Base-by-base conservation (phyloP, 2,888 invertebrate species). In the Nycteola revayana region DNA sequence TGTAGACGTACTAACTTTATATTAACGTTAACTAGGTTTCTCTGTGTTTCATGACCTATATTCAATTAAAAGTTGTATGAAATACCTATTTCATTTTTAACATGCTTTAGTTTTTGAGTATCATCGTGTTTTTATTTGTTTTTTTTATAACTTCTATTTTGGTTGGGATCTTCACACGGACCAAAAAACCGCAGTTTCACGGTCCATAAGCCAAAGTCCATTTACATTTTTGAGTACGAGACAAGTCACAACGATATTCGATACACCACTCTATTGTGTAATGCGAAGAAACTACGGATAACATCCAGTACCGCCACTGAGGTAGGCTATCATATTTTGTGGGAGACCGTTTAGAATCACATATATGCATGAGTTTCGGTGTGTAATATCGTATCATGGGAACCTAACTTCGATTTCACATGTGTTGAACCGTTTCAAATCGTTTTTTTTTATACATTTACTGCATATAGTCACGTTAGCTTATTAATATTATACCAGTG, bases 371-470 rank as follows among this genome's bases (percentile, higher is more conserved):
- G 58, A 57, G 63, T 71, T 71, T 64, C 68, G 68, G 74, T 54
- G 68, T 73, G 69, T 66, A 75, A 68, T 68, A 66, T 65, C 50
- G 55, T 71, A 73, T 71, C 72, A 76, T 78, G 75, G 74, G 76
- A 78, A 79, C 61, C 50, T 49, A 60, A 68, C 63, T 72, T 67
- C 51, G 68, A 73, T 78, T 77, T 69, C 66, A 70, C 70, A 69
- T 70, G 66, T 14, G 14, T 14, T 73, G 70, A 72, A 67, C 60
- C 54, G 60, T 14, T 14, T 14, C 14, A 57, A 62, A 60, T 53
- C 57, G 56, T 54, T 58, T 59, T 49, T 62, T 60, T 53, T 42
- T 51, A 50, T 53, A 43, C 33, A 56, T 70, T 72, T 67, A 77
- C 58, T 61, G 57, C 49, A 46, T 42, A 40, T 36, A 63, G 70